Conservation (phyloP, 2,888 invertebrate genomes). For the Drosophila pegasa region DNA sequence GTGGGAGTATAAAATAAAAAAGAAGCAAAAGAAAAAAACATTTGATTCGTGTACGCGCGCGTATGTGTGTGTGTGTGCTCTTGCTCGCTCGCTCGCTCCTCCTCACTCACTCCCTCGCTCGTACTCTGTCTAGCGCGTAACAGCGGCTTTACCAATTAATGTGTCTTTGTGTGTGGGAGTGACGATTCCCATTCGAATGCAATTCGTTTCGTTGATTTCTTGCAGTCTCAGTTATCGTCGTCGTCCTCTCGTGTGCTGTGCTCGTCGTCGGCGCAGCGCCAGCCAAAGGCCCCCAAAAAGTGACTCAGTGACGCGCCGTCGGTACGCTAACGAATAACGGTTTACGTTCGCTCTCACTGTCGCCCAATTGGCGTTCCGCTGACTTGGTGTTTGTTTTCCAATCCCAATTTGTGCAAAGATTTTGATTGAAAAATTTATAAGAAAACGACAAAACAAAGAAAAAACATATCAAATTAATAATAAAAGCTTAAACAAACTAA, state of each 20-base stretch:
- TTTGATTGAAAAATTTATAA: conserved; percentile 33
- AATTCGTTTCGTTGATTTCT: conserved; percentile 81
- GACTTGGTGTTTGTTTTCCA: conserved; percentile 33
- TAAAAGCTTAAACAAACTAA: conserved; percentile 31
- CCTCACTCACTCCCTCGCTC: conserved; percentile 8
- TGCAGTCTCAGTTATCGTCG: conserved; percentile 52
- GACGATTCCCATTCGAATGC: conserved; percentile 80
- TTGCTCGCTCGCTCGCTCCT: conserved; percentile 22
- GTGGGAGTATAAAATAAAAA: conserved; percentile 67
- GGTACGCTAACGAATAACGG: conserved; percentile 70
- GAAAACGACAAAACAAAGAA: not conserved
- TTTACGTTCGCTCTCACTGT: conserved; percentile 40
- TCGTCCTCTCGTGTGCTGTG: conserved; percentile 47
- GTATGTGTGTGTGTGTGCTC: conserved; percentile 17
- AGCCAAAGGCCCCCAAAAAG: conserved; percentile 56
- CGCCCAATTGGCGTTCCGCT: conserved; percentile 40
- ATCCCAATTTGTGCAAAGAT: conserved; percentile 50
- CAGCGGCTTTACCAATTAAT: conserved; percentile 49
- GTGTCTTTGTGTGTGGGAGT: conserved; percentile 55
- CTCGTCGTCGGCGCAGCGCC: conserved; percentile 27
- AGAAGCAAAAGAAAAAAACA: conserved; percentile 57
- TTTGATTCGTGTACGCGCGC: conserved; percentile 54
- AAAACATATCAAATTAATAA: conserved; percentile 41
- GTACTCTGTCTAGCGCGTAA: conserved; percentile 29
- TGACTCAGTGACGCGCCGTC: conserved; percentile 83